phyloP scores from a whole-genome alignment of 2,888 invertebrate genomes.

The Disparrhopalites patrizii region DNA sequence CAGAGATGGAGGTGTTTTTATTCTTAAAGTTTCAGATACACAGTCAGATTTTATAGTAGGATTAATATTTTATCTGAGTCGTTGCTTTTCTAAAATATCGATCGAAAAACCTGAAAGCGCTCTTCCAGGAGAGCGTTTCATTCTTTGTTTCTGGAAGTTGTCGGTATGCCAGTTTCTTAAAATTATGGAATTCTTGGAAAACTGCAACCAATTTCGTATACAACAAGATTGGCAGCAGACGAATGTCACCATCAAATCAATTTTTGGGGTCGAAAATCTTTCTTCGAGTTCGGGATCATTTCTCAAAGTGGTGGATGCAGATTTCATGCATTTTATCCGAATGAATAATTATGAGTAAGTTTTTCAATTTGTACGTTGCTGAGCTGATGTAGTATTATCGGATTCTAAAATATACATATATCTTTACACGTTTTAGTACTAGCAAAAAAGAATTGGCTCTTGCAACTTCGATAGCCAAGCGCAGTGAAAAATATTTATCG shows the following conservation, averaged over 20 bases:
- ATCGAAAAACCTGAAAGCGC: constrained; percentile 10
- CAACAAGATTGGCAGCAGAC: not conserved
- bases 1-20: constrained; percentile 3
- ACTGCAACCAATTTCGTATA: not conserved
- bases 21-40: constrained; percentile 5
- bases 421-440: too few species aligned
- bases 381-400: too few species aligned
- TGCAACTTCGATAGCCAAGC: too few species aligned
- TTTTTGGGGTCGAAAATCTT: not conserved
- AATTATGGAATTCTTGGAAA: not conserved
- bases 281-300: not conserved
- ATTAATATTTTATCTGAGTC: not conserved
- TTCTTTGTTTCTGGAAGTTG: not conserved
- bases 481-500: too few species aligned
- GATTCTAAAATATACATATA: too few species aligned
- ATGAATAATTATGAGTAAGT: not conserved
- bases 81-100: not conserved
- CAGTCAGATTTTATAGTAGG: not conserved
- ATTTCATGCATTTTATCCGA: not conserved
- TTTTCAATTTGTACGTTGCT: too few species aligned
- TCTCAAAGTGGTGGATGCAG: not conserved
- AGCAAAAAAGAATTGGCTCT: too few species aligned
- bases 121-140: not conserved
- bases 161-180: not conserved
- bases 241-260: not conserved